phyloP scores from a whole-genome alignment of 2,888 invertebrate genomes.

The Zhuqinia jingwanae region DNA sequence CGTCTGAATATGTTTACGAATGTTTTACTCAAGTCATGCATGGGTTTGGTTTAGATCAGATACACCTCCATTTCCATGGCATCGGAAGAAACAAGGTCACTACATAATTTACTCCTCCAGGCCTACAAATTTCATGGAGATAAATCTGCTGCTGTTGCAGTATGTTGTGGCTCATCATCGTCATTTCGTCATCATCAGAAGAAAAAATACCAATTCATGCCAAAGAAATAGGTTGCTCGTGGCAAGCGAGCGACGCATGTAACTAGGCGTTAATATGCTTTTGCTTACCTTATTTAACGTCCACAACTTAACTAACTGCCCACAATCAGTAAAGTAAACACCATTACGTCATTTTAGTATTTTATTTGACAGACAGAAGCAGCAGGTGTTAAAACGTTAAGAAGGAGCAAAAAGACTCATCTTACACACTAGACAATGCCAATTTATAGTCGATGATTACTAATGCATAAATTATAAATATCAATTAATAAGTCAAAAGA shows the following conservation, averaged over 20 bases:
- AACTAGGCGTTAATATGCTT: too few species aligned
- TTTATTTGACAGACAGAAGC: slow-evolving; percentile 34
- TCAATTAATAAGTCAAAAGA: slow-evolving; percentile 42
- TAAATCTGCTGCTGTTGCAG: too few species aligned
- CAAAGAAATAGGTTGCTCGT: too few species aligned
- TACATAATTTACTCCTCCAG: slow-evolving; percentile 2
- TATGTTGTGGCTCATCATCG: too few species aligned
- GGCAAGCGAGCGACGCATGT: too few species aligned
- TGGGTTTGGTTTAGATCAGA: neutral
- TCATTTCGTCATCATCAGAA: neutral
- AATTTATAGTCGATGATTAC: neutral
- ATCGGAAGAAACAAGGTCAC: slow-evolving; percentile 25
- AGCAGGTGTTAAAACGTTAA: slow-evolving; percentile 32
- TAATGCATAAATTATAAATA: slow-evolving; percentile 39
- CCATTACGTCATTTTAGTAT: slow-evolving; percentile 1
- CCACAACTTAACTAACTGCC: neutral
- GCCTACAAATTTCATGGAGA: neutral
- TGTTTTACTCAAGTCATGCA: neutral
- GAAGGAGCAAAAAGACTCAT: neutral
- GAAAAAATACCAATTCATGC: neutral
- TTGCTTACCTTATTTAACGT: too few species aligned
- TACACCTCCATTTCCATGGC: neutral
- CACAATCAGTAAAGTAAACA: slow-evolving; percentile 22
- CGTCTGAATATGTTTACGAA: too few species aligned
- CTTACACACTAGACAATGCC: neutral